Conservation (phyloP, 2,113 vertebrate species). For the Donacobius atricapilla region DNA sequence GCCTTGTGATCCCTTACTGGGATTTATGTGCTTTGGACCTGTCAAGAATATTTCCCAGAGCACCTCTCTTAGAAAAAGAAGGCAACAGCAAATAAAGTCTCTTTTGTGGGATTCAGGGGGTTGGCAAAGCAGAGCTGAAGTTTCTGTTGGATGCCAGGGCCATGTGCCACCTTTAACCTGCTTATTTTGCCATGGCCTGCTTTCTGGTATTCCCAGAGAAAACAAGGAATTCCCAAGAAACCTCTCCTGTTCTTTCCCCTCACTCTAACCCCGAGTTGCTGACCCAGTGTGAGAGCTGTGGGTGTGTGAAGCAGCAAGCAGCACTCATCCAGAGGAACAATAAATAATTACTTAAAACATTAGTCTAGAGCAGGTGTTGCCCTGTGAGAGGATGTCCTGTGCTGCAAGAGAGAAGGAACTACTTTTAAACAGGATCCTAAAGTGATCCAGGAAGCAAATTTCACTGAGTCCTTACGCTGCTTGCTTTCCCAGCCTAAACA, state of each 20-base stretch:
- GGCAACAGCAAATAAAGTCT: neutral
- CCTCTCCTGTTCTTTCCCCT: neutral
- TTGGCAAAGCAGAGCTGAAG: neutral
- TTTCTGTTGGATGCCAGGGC: neutral
- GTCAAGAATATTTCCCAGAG: neutral
- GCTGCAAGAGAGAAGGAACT: neutral
- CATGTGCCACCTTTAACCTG: neutral
- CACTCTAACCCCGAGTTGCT: neutral
- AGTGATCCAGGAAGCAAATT: neutral
- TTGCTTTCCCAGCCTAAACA: neutral
- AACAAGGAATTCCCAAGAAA: rapidly evolving
- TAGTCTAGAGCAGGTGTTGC: neutral
- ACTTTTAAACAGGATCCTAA: neutral
- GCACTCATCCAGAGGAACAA: neutral
- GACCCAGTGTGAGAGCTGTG: neutral
- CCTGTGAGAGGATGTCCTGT: neutral
- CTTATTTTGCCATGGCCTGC: neutral
- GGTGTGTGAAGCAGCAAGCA: neutral
- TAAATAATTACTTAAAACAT: neutral
- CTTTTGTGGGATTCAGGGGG: neutral
- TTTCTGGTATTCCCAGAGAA: neutral
- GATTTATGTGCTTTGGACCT: neutral
- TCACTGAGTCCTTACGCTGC: neutral
- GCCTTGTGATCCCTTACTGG: neutral
- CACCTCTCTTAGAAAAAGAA: neutral